A percentile compares a stretch with the other conserved stretches of the same genome.
These are phyloP conservation scores for Bufo bufo DNA, from an alignment of 2,113 vertebrate genomes.

Conservation along the genomic window DNA sequence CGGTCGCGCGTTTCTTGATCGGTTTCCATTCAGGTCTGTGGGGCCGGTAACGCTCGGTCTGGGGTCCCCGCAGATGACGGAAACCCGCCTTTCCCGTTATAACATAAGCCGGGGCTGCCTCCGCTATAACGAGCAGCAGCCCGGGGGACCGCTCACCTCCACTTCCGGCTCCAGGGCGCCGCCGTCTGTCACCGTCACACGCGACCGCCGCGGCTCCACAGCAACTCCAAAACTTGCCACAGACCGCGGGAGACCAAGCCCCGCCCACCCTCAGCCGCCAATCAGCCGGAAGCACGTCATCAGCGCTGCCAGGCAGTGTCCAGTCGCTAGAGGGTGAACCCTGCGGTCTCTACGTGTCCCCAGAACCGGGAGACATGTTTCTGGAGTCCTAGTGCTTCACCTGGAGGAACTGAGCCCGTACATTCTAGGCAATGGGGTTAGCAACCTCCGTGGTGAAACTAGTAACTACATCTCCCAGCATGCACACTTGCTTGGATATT, in stretches of 20 bases:
- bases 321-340: not conserved
- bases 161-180: not conserved
- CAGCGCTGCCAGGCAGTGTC: not conserved
- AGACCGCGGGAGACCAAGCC: not conserved
- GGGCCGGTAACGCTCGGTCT: too few relatives aligned
- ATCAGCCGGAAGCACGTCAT: not conserved
- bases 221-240: not conserved
- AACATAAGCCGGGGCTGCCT: too few relatives aligned
- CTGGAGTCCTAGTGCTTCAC: not conserved
- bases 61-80: too few relatives aligned
- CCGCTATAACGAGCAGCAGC: too few relatives aligned
- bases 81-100: too few relatives aligned
- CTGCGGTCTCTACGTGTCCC: not conserved
- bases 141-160: too few relatives aligned
- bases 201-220: not conserved
- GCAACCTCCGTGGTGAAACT: too few relatives aligned
- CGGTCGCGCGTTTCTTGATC: too few relatives aligned
- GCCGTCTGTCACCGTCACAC: not conserved
- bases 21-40: too few relatives aligned
- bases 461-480: too few relatives aligned
- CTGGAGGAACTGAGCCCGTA: not conserved
- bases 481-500: too few relatives aligned
- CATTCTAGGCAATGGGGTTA: not conserved
- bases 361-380: not conserved
- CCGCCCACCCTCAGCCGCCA: constrained; percentile 15